These are phyloP conservation scores for Diorhabda sublineata DNA, from an alignment of 1,140 invertebrate genomes.

Conservation along the genomic window DNA sequence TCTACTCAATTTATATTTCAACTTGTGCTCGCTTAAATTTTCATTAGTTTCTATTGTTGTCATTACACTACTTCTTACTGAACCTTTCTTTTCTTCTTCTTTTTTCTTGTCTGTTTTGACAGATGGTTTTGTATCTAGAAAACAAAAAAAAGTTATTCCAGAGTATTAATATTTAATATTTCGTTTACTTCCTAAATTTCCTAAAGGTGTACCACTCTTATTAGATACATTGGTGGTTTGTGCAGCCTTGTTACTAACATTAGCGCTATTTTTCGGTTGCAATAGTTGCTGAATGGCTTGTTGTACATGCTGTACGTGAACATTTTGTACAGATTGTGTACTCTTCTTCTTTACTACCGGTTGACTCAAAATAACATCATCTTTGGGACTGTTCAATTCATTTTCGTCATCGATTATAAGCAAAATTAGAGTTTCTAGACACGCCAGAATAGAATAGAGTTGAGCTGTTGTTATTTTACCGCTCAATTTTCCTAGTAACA, in stretches of 20 bases:
- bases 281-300: constrained; percentile 42
- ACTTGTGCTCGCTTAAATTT: constrained; percentile 44
- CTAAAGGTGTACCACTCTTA: background rate
- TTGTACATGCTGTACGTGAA: constrained; percentile 37
- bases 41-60: constrained; percentile 3
- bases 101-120: constrained; percentile 15
- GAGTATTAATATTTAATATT: background rate
- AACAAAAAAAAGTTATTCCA: background rate
- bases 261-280: constrained; percentile 29
- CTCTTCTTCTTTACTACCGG: constrained; percentile 35
- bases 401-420: constrained; percentile 88
- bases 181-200: background rate
- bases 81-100: constrained; percentile 25
- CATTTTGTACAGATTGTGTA: constrained; percentile 25
- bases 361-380: constrained; percentile 34
- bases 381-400: constrained; percentile 66
- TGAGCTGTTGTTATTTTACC: constrained; percentile 77
- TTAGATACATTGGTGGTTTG: background rate
- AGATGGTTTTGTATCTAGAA: background rate
- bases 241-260: constrained; percentile 5
- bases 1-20: constrained; percentile 93
- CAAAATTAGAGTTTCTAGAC: constrained; percentile 84
- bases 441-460: constrained; percentile 79
- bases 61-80: constrained; percentile 17
- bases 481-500: constrained; percentile 76